A percentile compares a stretch with the other conserved stretches of the same genome.
These are phyloP conservation scores for Macroglossus sobrinus DNA, from an alignment of 2,113 vertebrate genomes.

Conservation along the genomic window DNA sequence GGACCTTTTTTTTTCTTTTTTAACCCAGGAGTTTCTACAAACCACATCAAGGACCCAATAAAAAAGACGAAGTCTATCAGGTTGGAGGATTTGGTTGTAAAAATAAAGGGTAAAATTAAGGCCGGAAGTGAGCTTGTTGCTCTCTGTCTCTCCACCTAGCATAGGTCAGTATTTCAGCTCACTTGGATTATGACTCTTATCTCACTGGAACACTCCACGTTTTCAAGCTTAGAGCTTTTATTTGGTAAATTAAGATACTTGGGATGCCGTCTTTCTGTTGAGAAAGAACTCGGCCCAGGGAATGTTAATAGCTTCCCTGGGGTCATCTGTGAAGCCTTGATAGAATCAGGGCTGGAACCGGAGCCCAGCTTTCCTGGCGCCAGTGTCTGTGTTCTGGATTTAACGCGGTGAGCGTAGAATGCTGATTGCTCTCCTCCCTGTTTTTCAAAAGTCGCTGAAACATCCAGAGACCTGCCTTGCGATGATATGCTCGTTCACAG, in stretches of 20 bases:
- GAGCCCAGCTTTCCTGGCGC: neutral
- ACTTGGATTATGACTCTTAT: neutral
- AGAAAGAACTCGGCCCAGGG: neutral
- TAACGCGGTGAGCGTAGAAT: neutral
- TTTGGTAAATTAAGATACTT: constrained; percentile 54
- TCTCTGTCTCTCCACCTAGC: neutral
- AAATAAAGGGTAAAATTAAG: constrained; percentile 82
- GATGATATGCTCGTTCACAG: neutral
- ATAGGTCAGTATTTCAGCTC: neutral
- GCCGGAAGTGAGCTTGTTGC: constrained; percentile 65
- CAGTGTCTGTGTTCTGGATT: neutral
- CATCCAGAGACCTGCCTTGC: constrained; percentile 38
- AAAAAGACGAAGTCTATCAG: neutral
- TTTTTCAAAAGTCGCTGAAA: neutral
- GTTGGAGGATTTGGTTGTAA: constrained; percentile 63
- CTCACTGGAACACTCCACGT: neutral
- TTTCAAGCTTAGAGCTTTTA: neutral
- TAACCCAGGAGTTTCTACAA: constrained; percentile 79
- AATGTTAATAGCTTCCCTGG: neutral
- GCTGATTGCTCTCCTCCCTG: neutral
- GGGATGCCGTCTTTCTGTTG: neutral
- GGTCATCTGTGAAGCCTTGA: neutral
- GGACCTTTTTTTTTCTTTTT: constrained; percentile 75
- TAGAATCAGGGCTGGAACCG: neutral
- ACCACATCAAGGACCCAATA: neutral